These are phyloP conservation scores for Platyscapa corneri DNA, from an alignment of 1,140 invertebrate species.

Conservation along the genomic window DNA sequence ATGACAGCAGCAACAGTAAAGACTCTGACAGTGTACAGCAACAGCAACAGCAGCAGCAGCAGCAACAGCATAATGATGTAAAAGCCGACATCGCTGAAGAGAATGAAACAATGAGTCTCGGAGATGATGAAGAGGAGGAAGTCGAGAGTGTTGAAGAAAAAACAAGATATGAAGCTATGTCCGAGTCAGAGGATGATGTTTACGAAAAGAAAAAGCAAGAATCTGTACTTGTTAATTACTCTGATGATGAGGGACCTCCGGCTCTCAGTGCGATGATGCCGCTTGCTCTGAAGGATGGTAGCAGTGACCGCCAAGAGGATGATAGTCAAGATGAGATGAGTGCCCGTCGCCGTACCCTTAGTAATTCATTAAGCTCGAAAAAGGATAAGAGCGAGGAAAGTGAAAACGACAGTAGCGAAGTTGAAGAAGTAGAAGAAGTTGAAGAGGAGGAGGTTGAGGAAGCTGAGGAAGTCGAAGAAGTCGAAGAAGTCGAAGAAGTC, in stretches of 20 bases:
- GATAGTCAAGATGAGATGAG: constrained; percentile 43
- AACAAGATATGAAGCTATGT: constrained; percentile 43
- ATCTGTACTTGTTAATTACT: constrained; percentile 55
- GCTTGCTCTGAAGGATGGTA: constrained; percentile 50
- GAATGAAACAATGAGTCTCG: constrained; percentile 50
- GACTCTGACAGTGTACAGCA: constrained; percentile 54
- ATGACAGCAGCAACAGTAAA: constrained; percentile 55
- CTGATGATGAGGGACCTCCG: constrained; percentile 70
- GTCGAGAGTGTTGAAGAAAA: constrained; percentile 51
- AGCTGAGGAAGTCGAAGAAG: constrained; percentile 49
- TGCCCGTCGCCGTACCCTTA: neutral
- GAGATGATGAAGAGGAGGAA: constrained; percentile 57
- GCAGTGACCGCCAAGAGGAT: constrained; percentile 37
- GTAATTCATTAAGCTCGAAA: constrained; percentile 4
- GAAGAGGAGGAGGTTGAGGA: constrained; percentile 53
- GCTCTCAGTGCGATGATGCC: constrained; percentile 70
- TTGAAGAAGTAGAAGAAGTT: constrained; percentile 45
- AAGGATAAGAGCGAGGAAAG: constrained; percentile 44
- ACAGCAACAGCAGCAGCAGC: constrained; percentile 48
- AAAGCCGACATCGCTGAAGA: constrained; percentile 25
- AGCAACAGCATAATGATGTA: constrained; percentile 47
- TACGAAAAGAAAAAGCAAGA: constrained; percentile 34
- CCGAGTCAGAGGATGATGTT: constrained; percentile 47
- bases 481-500: constrained; percentile 44
- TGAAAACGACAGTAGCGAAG: constrained; percentile 50